These are phyloP conservation scores for Drosophila repletoides DNA, from an alignment of 1,140 invertebrate genomes.

Conservation along the genomic window DNA sequence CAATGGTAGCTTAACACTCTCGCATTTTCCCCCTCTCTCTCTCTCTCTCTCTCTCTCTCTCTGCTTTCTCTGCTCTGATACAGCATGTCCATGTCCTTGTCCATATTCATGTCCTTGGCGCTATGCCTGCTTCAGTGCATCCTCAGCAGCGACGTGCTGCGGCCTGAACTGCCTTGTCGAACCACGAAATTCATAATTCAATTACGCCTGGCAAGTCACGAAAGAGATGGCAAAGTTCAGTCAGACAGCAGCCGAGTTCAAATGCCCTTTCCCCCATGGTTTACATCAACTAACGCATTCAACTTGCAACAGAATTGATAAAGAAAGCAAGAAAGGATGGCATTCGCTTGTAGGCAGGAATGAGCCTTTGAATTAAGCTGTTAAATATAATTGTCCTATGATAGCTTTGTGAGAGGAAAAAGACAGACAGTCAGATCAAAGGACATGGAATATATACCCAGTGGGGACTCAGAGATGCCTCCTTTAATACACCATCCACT, in stretches of 20 bases:
- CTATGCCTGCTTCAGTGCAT: constrained; percentile 30
- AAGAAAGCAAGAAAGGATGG: too few species aligned
- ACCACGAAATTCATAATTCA: constrained; percentile 60
- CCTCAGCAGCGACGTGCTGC: background rate
- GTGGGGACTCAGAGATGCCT: too few species aligned
- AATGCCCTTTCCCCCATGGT: background rate
- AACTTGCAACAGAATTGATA: background rate
- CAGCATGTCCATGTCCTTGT: too few species aligned
- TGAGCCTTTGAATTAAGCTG: too few species aligned
- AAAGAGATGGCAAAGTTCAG: background rate
- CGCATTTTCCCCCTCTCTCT: background rate
- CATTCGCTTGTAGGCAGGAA: too few species aligned
- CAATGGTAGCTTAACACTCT: constrained; percentile 48
- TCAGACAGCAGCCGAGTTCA: background rate
- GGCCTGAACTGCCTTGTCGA: constrained; percentile 18
- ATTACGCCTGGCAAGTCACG: constrained; percentile 36
- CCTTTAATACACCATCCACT: too few species aligned
- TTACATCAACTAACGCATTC: background rate
- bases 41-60: too few species aligned
- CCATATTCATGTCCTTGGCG: constrained; percentile 11
- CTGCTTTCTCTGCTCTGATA: too few species aligned
- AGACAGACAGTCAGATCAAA: too few species aligned
- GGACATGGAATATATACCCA: too few species aligned
- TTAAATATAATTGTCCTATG: too few species aligned
- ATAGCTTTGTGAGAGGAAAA: too few species aligned